Evolutionary conservation across 2,113 vertebrate genomes (phyloP), one percentile per base, ranked within the genome.

Genomic region (Oreochromis niloticus): DNA sequence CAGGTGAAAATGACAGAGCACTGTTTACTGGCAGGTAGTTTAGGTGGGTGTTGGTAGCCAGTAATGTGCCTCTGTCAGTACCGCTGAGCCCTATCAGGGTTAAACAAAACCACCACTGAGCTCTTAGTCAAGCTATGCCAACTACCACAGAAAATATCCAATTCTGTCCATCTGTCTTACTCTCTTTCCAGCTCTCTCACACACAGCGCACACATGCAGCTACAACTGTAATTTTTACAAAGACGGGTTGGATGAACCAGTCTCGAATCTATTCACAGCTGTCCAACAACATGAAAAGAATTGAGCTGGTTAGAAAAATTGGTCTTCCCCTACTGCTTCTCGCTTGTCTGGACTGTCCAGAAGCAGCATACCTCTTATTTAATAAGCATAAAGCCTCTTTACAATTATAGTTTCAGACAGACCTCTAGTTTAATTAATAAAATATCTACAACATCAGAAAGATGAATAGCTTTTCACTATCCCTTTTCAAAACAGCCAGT

Each of bases 31-130:
- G 90, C 85, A 85, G 91, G 86, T 87, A 46, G 41, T 78, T 52
- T 50, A 52, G 46, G 46, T 78, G 46, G 46, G 10, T 88, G 22
- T 83, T 66, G 88, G 63, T 41, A 66, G 81, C 54, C 78, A 80
- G 87, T 87, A 84, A 91, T 91, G 83, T 85, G 87, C 87, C 92
- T 85, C 88, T 93, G 92, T 88, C 11, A 32, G 79, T 84, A 82
- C 56, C 3, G 19, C 93, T 85, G 87, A 89, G 87, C 91, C 73
- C 84, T 87, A 85, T 68, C 78, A 87, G 87, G 86, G 87, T 92
- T 91, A 80, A 92, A 90, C 91, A 92, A 92, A 91, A 85, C 81
- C 90, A 90, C 87, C 85, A 85, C 88, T 87, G 92, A 78, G 90
- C 83, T 93, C 85, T 87, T 80, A 80, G 88, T 85, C 73, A 87